These are phyloP conservation scores for Mactra quadrangularis DNA, from an alignment of 1,140 invertebrate genomes.

Conservation along the genomic window DNA sequence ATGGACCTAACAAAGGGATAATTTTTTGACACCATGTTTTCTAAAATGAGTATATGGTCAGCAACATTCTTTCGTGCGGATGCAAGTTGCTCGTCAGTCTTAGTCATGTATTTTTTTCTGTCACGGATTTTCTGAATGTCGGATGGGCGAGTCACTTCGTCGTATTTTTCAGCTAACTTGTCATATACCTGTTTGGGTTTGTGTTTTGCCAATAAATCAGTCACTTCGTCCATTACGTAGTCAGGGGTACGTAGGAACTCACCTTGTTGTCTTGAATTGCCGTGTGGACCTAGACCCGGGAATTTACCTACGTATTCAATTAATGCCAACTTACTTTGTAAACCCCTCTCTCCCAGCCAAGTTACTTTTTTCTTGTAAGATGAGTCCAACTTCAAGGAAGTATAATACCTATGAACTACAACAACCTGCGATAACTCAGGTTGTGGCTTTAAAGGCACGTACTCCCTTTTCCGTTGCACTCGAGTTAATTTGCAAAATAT, in stretches of 20 bases:
- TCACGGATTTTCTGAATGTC: slow-evolving; percentile 44
- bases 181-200: slow-evolving; percentile 40
- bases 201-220: not conserved
- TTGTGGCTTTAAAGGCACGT: slow-evolving; percentile 47
- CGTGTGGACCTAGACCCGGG: slow-evolving; percentile 48
- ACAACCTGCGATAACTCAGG: slow-evolving; percentile 52
- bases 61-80: slow-evolving; percentile 39
- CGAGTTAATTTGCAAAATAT: slow-evolving; percentile 2
- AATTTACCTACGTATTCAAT: slow-evolving; percentile 63
- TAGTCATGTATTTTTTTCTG: slow-evolving; percentile 32
- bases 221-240: slow-evolving; percentile 32
- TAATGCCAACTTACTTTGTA: slow-evolving; percentile 36
- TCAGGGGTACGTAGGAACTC: slow-evolving; percentile 55
- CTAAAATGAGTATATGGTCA: slow-evolving; percentile 53
- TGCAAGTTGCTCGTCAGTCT: not conserved
- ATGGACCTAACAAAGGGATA: slow-evolving; percentile 40
- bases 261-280: slow-evolving; percentile 27
- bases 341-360: slow-evolving; percentile 47
- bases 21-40: slow-evolving; percentile 50
- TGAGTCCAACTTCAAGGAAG: slow-evolving; percentile 46
- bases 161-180: slow-evolving; percentile 42
- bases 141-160: slow-evolving; percentile 40
- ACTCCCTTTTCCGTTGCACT: slow-evolving; percentile 41
- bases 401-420: slow-evolving; percentile 58
- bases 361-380: slow-evolving; percentile 60